Evolutionary conservation across 92 coral and sea anemone species (phyloP), one percentile per base, ranked within the genome.

Genomic region (Phenganax stokvisi): DNA sequence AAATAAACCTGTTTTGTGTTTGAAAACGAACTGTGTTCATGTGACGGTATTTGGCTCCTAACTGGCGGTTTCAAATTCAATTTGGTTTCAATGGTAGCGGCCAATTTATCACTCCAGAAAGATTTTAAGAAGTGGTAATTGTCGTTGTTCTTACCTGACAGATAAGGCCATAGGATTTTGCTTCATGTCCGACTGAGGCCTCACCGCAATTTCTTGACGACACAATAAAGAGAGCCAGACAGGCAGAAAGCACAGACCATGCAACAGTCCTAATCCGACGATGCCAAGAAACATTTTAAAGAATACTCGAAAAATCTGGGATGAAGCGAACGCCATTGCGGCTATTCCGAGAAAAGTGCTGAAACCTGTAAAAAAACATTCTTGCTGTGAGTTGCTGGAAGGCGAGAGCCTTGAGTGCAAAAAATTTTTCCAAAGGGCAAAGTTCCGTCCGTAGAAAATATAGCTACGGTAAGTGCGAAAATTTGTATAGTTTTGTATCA

Each of bases 211-310:
- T 1, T 60, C n/a, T 6, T 55, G 81, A 51, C 91, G 80, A 72
- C 84, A 83, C 17, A 89, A 69, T 51, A 89, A 76, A 30, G 89
- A 83, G 79, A 91, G 81, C 84, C 90, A 89, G 55, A 91, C 96
- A 0, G 96, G 96, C 56, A 91, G 62, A 16, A 91, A 87, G 60
- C 92, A 85, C 25, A 91, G 72, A 1, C 96, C 96, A 66, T 91
- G 96, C 12, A 91, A 70, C 15, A 91, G 86, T 4, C 96, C 92
- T 8, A 91, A 77, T 17, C 82, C 72, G 0, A 91, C 96, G 16
- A 91, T 91, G 0, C 96, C 92, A 51, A 91, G 63, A 63, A 91
- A 91, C 92, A 91, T 91, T 66, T 86, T 85, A 81, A 91, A 91
- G 83, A 91, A 91, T 15, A 91, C 87, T 57, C 89, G 90, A 81